phyloP scores from a whole-genome alignment of 2,113 vertebrate species.

The Meleagris gallopavo region DNA sequence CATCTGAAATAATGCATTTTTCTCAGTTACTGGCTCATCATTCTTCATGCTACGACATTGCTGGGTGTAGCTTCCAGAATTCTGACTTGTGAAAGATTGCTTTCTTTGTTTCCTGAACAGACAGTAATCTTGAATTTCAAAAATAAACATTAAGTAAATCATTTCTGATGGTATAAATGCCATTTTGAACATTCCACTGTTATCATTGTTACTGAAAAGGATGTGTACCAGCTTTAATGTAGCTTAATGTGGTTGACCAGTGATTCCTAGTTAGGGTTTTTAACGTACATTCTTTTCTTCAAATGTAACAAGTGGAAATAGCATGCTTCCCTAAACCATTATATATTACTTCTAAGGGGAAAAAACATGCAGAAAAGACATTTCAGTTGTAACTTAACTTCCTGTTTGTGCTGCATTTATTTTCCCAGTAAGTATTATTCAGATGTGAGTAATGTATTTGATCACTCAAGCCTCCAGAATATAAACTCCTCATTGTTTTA shows the following conservation, averaged over 20 bases:
- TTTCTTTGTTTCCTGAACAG: constrained; percentile 28
- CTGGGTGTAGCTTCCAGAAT: neutral
- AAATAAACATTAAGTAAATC: constrained; percentile 31
- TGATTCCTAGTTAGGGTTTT: constrained; percentile 25
- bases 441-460: neutral
- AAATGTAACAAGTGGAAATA: constrained; percentile 26
- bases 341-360: neutral
- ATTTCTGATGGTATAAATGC: constrained; percentile 32
- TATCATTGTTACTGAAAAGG: constrained; percentile 42
- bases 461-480: neutral
- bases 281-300: constrained; percentile 44
- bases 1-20: neutral
- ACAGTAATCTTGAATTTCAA: constrained; percentile 9
- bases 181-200: constrained; percentile 19
- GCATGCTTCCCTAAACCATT: neutral
- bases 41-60: neutral
- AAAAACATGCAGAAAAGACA: neutral
- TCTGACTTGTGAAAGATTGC: constrained; percentile 8
- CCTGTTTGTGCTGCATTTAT: neutral
- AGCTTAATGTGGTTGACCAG: constrained; percentile 20
- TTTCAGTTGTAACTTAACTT: neutral
- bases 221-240: neutral
- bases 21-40: neutral
- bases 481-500: neutral
- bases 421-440: neutral